phyloP scores from a whole-genome alignment of 2,888 invertebrate species.

The Hydraecia micacea region DNA sequence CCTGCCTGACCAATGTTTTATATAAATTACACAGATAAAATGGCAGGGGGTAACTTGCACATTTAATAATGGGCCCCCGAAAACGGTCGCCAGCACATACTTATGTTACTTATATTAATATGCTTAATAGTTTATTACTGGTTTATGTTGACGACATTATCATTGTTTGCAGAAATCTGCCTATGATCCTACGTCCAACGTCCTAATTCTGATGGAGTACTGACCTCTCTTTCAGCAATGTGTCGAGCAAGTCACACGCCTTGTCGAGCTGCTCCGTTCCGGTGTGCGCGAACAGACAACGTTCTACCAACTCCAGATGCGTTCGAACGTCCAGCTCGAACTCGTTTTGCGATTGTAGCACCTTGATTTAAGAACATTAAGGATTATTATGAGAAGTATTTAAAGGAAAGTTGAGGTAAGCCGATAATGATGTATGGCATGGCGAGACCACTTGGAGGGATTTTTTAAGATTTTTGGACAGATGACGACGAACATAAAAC shows the following conservation, averaged over 20 bases:
- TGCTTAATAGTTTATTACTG: not conserved
- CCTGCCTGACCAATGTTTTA: not conserved
- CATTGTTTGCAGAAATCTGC: not conserved
- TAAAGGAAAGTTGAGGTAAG: not conserved
- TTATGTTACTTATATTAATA: too few species aligned
- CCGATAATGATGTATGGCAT: not conserved
- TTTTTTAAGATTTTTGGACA: not conserved
- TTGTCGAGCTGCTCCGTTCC: slow-evolving; percentile 91
- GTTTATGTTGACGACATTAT: not conserved
- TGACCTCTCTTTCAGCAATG: slow-evolving; percentile 83
- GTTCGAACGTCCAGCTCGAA: slow-evolving; percentile 90
- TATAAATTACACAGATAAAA: too few species aligned
- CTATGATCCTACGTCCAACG: not conserved
- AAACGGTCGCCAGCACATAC: too few species aligned
- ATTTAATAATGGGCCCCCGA: too few species aligned
- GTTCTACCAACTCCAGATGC: slow-evolving; percentile 91
- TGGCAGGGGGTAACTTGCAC: too few species aligned
- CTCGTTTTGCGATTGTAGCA: slow-evolving; percentile 82
- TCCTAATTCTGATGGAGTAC: not conserved
- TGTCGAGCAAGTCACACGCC: slow-evolving; percentile 91
- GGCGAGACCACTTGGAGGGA: too few species aligned
- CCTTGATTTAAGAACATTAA: slow-evolving; percentile 65
- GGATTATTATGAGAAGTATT: not conserved
- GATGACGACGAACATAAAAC: not conserved
- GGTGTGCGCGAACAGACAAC: slow-evolving; percentile 92